Base-by-base conservation (phyloP, 2,888 invertebrate genomes). In the Epistrophe eligans region DNA sequence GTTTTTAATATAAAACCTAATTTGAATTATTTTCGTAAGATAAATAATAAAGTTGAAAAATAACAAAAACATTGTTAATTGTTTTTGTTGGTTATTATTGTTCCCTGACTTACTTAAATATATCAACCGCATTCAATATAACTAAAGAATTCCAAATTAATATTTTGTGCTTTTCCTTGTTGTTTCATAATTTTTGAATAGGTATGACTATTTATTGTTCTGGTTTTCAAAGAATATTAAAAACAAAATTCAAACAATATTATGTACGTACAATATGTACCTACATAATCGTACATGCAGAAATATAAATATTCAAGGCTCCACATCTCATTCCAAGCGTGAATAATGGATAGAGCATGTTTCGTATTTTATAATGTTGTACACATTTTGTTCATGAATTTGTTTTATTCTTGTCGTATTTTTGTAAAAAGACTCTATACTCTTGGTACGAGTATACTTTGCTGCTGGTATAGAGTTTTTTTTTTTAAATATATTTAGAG, bases 311-410 rank as follows among this genome's bases (percentile, higher is more conserved):
- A 48, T 77, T 85, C 80, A 85, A 81, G 81, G 72, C 84, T 77
- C 35, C 66, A 48, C 72, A 66, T 48, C 67, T 35, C 50, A 67
- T 67, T 17, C 67, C 15, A 81, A 81, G 77, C 81, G 81, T 85
- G 72, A 81, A 85, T 85, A 85, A 85, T 85, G 77, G 67, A 50
- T 50, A 50, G 67, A 81, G 77, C 72, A 79, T 70, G 79, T 57
- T 55, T 74, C 70, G 48, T 55, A 79, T 79, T 84, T 74, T 62
- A 79, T 67, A 67, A 50, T 67, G 67, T 67, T 67, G 74, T 74
- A 74, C 58, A 64, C 74, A 67, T 58, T 72, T 67, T 76, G 50
- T 67, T 67, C 52, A 32, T 67, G 40, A 45, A 55, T 73, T 55
- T 52, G 35, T 66, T 66, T 60, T 58, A 66, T 48, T 66, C 28